A percentile compares a stretch with the other conserved stretches of the same genome.
These are phyloP conservation scores for Thereva nobilitata DNA, from an alignment of 2,888 invertebrate genomes.

Conservation along the genomic window DNA sequence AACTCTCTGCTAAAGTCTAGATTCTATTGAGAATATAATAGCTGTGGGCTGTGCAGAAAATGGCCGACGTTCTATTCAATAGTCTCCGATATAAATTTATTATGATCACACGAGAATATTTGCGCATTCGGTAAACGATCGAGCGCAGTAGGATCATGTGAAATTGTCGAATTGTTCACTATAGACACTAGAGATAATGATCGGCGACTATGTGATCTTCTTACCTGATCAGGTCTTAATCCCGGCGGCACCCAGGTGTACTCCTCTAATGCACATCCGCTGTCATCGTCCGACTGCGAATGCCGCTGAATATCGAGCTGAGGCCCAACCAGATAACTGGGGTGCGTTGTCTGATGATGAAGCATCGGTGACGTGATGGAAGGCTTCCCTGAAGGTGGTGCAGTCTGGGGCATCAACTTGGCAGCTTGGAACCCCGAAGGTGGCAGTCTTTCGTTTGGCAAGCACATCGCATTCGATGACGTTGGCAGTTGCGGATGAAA, in stretches of 20 bases:
- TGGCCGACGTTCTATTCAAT: too few relatives aligned
- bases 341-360: conserved; percentile 52
- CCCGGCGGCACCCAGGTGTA: conserved; percentile 99
- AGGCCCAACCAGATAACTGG: conserved; percentile 54
- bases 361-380: conserved; percentile 55
- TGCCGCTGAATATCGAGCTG: conserved; percentile 76
- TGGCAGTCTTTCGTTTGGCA: conserved; percentile 42
- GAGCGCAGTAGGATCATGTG: too few relatives aligned
- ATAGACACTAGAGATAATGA: too few relatives aligned
- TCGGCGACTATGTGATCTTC: conserved; percentile 41
- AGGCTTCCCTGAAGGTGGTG: conserved; percentile 18
- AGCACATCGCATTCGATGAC: conserved; percentile 29
- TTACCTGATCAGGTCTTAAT: conserved; percentile 93
- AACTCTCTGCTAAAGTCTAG: not conserved
- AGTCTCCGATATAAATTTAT: too few relatives aligned
- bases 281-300: conserved; percentile 96
- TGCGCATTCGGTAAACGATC: too few relatives aligned
- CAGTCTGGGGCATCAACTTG: conserved; percentile 40
- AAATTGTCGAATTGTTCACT: too few relatives aligned
- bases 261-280: conserved; percentile 97
- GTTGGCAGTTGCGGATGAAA: conserved; percentile 42
- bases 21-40: not conserved
- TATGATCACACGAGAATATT: too few relatives aligned
- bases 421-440: conserved; percentile 42
- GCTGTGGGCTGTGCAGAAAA: conserved; percentile 16